A percentile compares a stretch with the other conserved stretches of the same genome.
phyloP scores from a whole-genome alignment of 2,113 vertebrate species.

The Forbesichthys agassizii region DNA sequence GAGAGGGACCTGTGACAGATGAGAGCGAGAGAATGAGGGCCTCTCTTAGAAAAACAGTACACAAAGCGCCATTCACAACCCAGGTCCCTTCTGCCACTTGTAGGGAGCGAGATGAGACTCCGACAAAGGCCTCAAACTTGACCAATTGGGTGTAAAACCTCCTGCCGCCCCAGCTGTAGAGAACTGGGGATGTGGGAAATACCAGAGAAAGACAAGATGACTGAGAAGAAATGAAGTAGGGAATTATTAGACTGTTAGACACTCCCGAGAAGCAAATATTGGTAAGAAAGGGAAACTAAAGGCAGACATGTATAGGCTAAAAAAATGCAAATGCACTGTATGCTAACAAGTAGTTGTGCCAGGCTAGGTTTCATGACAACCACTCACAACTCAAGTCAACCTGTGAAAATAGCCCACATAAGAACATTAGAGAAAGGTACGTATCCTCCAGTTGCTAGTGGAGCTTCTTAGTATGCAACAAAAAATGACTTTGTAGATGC shows the following conservation, averaged over 20 bases:
- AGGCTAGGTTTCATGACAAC: neutral
- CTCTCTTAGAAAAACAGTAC: slow-evolving; percentile 97
- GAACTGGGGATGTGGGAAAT: slow-evolving; percentile 84
- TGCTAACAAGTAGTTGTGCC: neutral
- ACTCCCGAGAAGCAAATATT: slow-evolving; percentile 25
- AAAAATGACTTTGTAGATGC: neutral
- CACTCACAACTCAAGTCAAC: neutral
- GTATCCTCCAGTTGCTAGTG: neutral
- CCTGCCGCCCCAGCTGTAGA: slow-evolving; percentile 87
- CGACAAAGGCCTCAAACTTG: slow-evolving; percentile 90
- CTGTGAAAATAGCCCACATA: neutral
- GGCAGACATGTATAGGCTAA: neutral
- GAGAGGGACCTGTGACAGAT: slow-evolving; percentile 98
- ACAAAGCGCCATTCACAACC: slow-evolving; percentile 94
- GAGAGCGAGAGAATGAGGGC: slow-evolving; percentile 89
- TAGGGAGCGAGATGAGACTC: slow-evolving; percentile 88
- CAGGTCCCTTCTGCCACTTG: slow-evolving; percentile 96
- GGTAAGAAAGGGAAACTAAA: neutral
- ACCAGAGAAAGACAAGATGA: slow-evolving; percentile 74
- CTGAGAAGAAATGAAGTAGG: slow-evolving; percentile 13
- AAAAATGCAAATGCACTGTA: neutral
- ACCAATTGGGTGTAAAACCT: slow-evolving; percentile 97
- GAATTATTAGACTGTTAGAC: slow-evolving; percentile 45
- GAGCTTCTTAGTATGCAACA: slow-evolving; percentile 2
- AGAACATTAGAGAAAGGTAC: neutral